Base-by-base conservation (phyloP, 2,113 vertebrate genomes). In the Sula dactylatra region DNA sequence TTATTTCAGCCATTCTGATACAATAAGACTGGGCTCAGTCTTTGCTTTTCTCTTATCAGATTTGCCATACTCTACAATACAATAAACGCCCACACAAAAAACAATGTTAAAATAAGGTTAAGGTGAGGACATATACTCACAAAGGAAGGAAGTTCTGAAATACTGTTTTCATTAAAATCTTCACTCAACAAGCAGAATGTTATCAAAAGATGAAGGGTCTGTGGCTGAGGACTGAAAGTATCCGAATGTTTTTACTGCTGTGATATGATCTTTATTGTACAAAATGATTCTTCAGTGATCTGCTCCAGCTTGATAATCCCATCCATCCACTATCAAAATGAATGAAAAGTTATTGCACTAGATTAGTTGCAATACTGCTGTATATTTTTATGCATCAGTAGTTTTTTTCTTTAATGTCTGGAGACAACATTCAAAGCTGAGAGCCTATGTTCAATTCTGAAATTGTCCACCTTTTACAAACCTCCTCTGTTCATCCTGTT, bases 101-200 rank as follows among this genome's bases (percentile, higher is more conserved):
- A 98, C 98, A 98, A 98, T 98, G 97, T 95, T 96, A 96, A 97
- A 97, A 97, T 95, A 96, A 97, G 93, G 96, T 96, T 97, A 97
- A 98, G 97, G 96, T 97, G 92, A 95, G 94, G 84, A 95, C 94
- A 95, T 95, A 93, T 72, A 91, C 59, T 97, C 93, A 96, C 97
- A 98, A 97, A 98, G 96, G 97, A 98, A 98, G 98, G 98, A 98
- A 98, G 98, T 98, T 98, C 97, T 97, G 91, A 98, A 98, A 98
- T 97, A 97, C 85, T 93, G 95, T 95, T 98, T 98, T 98, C 93
- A 97, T 97, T 97, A 88, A 94, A 95, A 83, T 94, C 95, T 96
- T 98, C 89, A 94, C 97, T 98, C 89, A 96, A 71, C 13, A 22
- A 72, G 69, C 82, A 82, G 78, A 82, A 78, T 82, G 77, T 95